Base-by-base conservation (phyloP, 2,113 vertebrate species). In the Sapajus apella region DNA sequence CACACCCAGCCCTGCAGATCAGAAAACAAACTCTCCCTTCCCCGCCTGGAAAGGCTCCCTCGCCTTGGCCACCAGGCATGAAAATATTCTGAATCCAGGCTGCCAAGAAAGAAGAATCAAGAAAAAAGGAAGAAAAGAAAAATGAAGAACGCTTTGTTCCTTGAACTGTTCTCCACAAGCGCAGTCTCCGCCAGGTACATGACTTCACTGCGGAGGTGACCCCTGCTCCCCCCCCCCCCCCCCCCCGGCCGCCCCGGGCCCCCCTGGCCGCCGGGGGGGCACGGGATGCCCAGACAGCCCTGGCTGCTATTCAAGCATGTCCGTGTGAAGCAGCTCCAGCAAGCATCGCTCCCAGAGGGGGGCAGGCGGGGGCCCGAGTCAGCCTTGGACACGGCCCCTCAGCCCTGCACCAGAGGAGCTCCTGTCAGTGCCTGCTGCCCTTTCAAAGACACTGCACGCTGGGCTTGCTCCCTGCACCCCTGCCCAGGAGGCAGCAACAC, bases 121-220 rank as follows among this genome's bases (percentile, higher is more conserved):
- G 85, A 32, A 76, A 58, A 87, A 21, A n/a, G 32, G 10, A n/a
- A 55, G 55, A 25, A 70, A 66, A 83, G 75, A 58, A 68, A n/a
- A 35, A 25, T 1, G 82, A 68, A 91, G 86, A 90, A 84, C n/a
- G 45, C 95, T 98, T 95, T 97, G 94, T 96, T 98, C 96, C 81
- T 83, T 0, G 0, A 79, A 66, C 25, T 0, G 0, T 47, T 97
- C 87, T 13, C 10, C 83, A 76, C 0, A 30, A 97, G 83, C 56
- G 25, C 52, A 13, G 45, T 7, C 87, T 96, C 89, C 4, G 45
- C 92, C 92, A 95, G 95, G 96, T 95, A 47, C 3, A 9, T 52
- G 94, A 77, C 80, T 83, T n/a, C 27, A 45, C 75, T 2, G 1
- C 6, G 35, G 81, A 91, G 96, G 80, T 27, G 66, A 66, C 94